Percentiles rank a stretch among this genome's conserved stretches.
Conservation (phyloP, 2,113 vertebrate species). For the Synchiropus splendidus region DNA sequence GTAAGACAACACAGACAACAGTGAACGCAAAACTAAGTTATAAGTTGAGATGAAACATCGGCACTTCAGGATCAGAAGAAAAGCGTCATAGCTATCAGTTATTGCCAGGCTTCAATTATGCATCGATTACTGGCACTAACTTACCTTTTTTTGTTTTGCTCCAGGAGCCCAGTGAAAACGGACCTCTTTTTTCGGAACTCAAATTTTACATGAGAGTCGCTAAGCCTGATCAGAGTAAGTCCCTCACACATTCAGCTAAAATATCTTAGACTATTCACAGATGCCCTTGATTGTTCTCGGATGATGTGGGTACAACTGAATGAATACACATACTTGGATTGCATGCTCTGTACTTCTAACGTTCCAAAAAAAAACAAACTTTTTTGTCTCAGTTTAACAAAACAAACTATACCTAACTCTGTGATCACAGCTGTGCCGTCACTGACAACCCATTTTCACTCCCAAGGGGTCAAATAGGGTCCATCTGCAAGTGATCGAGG, state of each 20-base stretch:
- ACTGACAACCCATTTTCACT: too few relatives aligned
- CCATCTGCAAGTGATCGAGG: too few relatives aligned
- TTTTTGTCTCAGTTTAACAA: not conserved
- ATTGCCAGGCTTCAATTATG: not conserved
- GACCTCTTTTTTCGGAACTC: conserved; percentile 92
- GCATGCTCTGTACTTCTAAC: not conserved
- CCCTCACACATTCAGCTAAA: too few relatives aligned
- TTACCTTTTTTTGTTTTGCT: conserved; percentile 7
- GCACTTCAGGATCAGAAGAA: too few relatives aligned
- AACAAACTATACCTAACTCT: not conserved
- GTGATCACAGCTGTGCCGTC: too few relatives aligned
- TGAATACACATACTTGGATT: not conserved
- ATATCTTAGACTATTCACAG: not conserved
- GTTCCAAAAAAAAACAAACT: not conserved
- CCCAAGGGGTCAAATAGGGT: too few relatives aligned
- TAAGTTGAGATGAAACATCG: not conserved
- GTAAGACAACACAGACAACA: too few relatives aligned
- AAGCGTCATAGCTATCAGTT: not conserved
- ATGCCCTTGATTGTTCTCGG: not conserved
- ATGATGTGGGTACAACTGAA: not conserved
- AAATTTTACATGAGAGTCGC: conserved; percentile 96
- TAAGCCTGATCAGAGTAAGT: conserved; percentile 92
- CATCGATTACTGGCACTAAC: not conserved
- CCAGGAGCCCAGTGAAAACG: conserved; percentile 91
- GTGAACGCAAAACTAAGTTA: not conserved